Evolutionary conservation across 1,140 invertebrate genomes (phyloP), one percentile per base, ranked within the genome.

Genomic region (Dolichoris vasculosae): DNA sequence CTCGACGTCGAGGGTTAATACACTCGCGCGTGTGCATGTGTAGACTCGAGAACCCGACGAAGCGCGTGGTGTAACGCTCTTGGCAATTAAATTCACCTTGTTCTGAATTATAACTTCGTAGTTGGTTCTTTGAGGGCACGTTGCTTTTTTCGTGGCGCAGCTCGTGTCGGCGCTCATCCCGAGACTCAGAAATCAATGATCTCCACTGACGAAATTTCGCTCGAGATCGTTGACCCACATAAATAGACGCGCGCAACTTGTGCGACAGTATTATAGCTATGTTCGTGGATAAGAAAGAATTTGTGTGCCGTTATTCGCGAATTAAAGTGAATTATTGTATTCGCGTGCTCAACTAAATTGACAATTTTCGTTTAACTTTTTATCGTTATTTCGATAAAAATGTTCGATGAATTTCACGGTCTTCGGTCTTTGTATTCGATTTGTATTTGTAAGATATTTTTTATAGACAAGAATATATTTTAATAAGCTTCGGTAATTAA

Each of bases 31-130:
- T 38, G 76, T 59, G 35, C 20, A 73, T 26, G 23, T 43, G n/a
- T 6, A 69, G 35, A 15, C 30, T 13, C 6, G 35, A 38, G 35
- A 69, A 15, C n/a, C 35, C 55, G 23, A 59, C 23, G 55, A 59
- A 38, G 17, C 67, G 26, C 51, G 51, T 26, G 35, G 51, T 76
- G 71, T 73, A 83, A 75, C 51, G 71, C n/a, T 59, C 80, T 82
- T 73, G 80, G 80, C 67, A 82, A 82, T 82, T 73, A 82, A 71
- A 82, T 82, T 71, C 63, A 64, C 79, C 63, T 67, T 67, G 63
- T 69, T 82, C 30, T 82, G 30, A 82, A 82, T 82, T 69, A 11
- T 35, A 51, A 51, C 46, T 51, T 32, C n/a, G n/a, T 38, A n/a
- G 6, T 26, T n/a, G 38, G 43, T 30, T 30, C 46, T 26, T 59